These are phyloP conservation scores for Buphagus erythrorhynchus DNA, from an alignment of 2,797 vertebrate genomes.

Conservation along the genomic window DNA sequence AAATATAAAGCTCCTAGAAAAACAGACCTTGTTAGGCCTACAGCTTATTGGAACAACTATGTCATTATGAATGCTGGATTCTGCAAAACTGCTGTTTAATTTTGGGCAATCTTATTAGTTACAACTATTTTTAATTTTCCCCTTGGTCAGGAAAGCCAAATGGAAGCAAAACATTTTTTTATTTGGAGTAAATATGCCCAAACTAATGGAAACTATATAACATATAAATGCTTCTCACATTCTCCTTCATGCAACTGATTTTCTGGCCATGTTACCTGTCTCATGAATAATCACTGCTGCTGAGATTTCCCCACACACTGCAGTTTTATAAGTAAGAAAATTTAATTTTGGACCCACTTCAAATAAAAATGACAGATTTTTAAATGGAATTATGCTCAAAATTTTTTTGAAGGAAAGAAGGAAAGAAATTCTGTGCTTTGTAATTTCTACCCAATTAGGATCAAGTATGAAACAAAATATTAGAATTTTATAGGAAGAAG, in stretches of 20 bases:
- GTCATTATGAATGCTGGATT: not conserved
- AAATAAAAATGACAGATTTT: not conserved
- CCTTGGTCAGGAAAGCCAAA: not conserved
- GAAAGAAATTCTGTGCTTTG: not conserved
- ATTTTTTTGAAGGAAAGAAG: too few relatives aligned
- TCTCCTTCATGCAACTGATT: not conserved
- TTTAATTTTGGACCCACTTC: not conserved
- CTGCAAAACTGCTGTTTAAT: not conserved
- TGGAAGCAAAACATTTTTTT: not conserved
- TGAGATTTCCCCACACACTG: not conserved
- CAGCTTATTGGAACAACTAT: not conserved
- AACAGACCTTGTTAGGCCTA: not conserved
- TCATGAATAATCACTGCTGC: not conserved
- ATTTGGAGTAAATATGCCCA: not conserved
- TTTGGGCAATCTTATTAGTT: not conserved
- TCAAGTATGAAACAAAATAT: not conserved
- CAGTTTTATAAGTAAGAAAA: not conserved
- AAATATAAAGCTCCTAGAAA: not conserved
- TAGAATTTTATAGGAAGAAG: not conserved
- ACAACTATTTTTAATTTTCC: not conserved
- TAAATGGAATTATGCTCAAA: not conserved
- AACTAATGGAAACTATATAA: not conserved
- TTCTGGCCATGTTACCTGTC: not conserved
- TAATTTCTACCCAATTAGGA: not conserved
- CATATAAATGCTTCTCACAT: not conserved